phyloP scores from a whole-genome alignment of 2,797 vertebrate species.

The Hypotaenidia philippensis region DNA sequence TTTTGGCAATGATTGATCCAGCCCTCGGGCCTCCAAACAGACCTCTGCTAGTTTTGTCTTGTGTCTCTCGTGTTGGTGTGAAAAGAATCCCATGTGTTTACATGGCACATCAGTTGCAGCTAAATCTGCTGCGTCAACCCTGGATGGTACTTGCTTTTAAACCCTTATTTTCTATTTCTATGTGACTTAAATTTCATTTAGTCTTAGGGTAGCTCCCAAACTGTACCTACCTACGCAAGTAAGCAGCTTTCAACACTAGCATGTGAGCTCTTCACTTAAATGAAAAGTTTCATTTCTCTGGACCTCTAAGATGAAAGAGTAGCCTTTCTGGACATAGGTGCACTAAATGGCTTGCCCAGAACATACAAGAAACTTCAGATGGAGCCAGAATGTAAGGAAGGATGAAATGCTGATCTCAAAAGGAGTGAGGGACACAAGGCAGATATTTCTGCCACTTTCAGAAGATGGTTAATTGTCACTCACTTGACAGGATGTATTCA shows the following conservation, averaged over 20 bases:
- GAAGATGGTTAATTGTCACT: neutral
- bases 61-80: slow-evolving; percentile 81
- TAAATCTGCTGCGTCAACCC: slow-evolving; percentile 83
- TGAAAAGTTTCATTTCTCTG: neutral
- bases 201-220: neutral
- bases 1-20: slow-evolving; percentile 87
- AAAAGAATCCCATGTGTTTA: slow-evolving; percentile 87
- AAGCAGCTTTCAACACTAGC: neutral
- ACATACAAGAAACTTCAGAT: neutral
- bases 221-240: neutral
- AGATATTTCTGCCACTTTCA: neutral
- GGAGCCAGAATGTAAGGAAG: neutral
- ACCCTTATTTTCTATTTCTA: neutral
- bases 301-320: neutral
- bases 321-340: neutral
- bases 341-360: neutral
- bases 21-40: slow-evolving; percentile 78
- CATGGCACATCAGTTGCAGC: slow-evolving; percentile 88
- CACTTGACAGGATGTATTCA: fast-evolving
- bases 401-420: neutral
- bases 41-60: slow-evolving; percentile 92
- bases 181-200: neutral
- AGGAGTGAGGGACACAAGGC: neutral
- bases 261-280: neutral
- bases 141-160: slow-evolving; percentile 89